Base-by-base conservation (phyloP, 2,888 invertebrate species). In the Drosophila barbarae region DNA sequence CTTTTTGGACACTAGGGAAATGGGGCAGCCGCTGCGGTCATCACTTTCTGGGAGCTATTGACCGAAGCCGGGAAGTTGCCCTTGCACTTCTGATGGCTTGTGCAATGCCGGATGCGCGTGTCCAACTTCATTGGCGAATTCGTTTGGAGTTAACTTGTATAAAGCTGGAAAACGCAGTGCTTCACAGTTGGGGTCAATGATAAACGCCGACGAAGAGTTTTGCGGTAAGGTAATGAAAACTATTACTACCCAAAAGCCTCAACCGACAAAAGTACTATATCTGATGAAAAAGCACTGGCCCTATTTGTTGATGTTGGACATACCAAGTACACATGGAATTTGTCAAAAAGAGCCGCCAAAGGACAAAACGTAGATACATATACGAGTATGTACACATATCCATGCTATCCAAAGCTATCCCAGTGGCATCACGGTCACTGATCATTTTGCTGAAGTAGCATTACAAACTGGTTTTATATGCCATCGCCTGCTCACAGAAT, bases 91-190 rank as follows among this genome's bases (percentile, higher is more conserved):
- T 18, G 18, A 18, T 18, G 18, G 18, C 18, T 18, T 18, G 18
- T 18, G 18, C 18, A 18, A 18, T 18, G 18, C 18, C 18, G 18
- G 18, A 18, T 18, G 18, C 18, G 18, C 18, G 18, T 18, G 1
- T 18, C 18, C 18, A 18, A 18, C 18, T 18, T 18, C 18, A 18
- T 18, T 18, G 18, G 18, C 18, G 18, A 18, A 18, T 18, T 18
- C 18, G 18, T 18, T 18, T 18, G 18, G 18, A 18, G 18, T 18
- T 21, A 52, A n/a, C n/a, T 30, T 30, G 30, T 52, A 39, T 52
- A 39, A 21, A 39, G 21, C 21, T 52, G 52, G 21, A 41, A 52
- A 39, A 21, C 39, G 30, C n/a, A 39, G 30, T 52, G 39, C 34
- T 6, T 26, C 5, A 5, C 26, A 26, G 26, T 26, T 26, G 6